Conservation (phyloP, 2,888 invertebrate genomes). For the Noctua pronuba region DNA sequence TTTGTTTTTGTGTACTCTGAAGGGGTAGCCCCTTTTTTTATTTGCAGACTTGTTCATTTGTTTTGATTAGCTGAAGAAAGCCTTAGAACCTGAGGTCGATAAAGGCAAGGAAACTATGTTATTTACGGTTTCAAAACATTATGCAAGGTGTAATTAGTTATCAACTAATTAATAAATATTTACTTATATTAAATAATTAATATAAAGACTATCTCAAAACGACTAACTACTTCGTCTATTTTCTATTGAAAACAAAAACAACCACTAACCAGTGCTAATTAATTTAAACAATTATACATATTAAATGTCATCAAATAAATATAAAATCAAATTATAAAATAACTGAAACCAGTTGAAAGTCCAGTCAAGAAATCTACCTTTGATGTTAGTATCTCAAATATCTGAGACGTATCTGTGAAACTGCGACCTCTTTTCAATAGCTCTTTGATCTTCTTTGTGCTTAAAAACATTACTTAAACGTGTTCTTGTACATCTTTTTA, state of each 20-base stretch:
- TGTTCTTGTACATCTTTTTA: constrained; percentile 34
- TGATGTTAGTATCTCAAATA: constrained; percentile 70
- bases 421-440: constrained; percentile 65
- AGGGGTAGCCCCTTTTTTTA: not conserved
- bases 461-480: constrained; percentile 43
- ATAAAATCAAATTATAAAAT: constrained; percentile 17
- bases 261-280: not conserved
- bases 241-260: not conserved
- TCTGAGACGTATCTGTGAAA: constrained; percentile 47
- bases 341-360: constrained; percentile 21
- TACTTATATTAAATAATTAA: not conserved
- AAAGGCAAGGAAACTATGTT: not conserved
- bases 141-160: not conserved
- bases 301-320: not conserved
- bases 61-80: not conserved
- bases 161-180: no score
- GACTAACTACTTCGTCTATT: not conserved
- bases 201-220: not conserved
- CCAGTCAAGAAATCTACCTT: constrained; percentile 65
- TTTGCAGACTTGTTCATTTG: not conserved
- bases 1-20: not conserved
- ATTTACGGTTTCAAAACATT: not conserved
- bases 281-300: not conserved
- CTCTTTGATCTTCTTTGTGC: constrained; percentile 69
- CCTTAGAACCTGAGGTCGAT: not conserved